phyloP scores from a whole-genome alignment of 2,797 vertebrate genomes.

The Sarcophilus harrisii region DNA sequence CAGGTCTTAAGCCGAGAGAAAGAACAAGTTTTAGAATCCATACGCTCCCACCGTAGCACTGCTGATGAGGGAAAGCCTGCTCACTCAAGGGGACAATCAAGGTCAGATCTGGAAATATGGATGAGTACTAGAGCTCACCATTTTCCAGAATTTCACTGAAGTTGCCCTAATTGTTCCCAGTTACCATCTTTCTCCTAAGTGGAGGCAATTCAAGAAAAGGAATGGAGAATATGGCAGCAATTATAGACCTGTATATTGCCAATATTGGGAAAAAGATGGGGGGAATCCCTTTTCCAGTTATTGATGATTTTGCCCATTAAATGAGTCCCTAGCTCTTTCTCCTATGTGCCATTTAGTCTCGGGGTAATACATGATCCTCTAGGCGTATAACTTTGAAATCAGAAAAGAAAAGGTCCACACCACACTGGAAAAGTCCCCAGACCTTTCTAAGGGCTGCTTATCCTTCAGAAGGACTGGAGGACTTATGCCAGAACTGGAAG shows the following conservation, averaged over 20 bases:
- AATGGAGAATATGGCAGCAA: not conserved
- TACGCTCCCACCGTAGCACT: not conserved
- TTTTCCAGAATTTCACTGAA: not conserved
- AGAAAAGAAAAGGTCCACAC: constrained; percentile 69
- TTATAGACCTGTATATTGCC: not conserved
- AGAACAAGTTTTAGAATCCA: not conserved
- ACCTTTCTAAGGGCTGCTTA: constrained; percentile 74
- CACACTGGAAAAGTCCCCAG: constrained; percentile 65
- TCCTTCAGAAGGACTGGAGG: constrained; percentile 65
- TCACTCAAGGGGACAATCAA: not conserved
- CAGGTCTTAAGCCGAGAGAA: not conserved
- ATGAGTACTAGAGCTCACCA: not conserved
- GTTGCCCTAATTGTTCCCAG: not conserved
- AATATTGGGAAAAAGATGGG: constrained; percentile 8
- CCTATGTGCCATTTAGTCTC: constrained; percentile 58
- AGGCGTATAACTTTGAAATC: constrained; percentile 69
- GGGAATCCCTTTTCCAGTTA: constrained; percentile 26
- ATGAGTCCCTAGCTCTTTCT: constrained; percentile 32
- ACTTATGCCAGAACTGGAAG: constrained; percentile 71
- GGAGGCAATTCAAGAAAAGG: not conserved
- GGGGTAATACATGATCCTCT: constrained; percentile 43
- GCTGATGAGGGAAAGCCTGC: not conserved
- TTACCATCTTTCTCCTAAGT: constrained; percentile 16
- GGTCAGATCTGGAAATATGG: constrained; percentile 10
- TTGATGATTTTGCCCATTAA: constrained; percentile 60